These are phyloP conservation scores for Tineola bisselliella DNA, from an alignment of 2,888 invertebrate genomes.

Conservation along the genomic window DNA sequence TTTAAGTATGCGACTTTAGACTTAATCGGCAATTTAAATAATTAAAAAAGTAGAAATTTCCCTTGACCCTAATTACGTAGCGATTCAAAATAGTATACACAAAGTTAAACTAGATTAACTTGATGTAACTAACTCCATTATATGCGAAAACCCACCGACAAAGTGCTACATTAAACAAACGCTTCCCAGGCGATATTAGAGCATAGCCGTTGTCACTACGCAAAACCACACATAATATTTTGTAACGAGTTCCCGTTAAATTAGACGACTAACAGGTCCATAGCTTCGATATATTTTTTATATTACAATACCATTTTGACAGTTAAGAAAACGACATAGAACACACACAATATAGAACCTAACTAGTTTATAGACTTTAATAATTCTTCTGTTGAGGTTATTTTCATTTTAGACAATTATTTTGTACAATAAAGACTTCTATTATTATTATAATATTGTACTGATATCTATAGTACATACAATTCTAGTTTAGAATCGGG, in stretches of 20 bases:
- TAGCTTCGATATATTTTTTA: no score
- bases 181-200: background rate
- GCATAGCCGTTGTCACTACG: background rate
- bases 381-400: no score
- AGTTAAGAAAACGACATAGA: no score
- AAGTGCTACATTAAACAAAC: conserved; percentile 6
- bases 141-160: background rate
- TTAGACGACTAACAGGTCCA: background rate
- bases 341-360: no score
- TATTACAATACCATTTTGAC: no score
- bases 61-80: background rate
- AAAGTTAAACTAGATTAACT: background rate
- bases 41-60: background rate
- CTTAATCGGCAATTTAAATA: background rate
- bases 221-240: background rate
- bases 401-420: no score
- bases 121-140: conserved; percentile 4
- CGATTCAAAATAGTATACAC: background rate
- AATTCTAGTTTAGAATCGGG: no score
- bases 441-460: no score
- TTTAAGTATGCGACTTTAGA: no score
- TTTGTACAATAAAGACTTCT: no score
- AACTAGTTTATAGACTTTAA: no score
- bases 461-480: no score
- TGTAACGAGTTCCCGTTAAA: background rate